Evolutionary conservation across 2,888 invertebrate species (phyloP), one percentile per base, ranked within the genome.

Genomic region (Suillia variegata): DNA sequence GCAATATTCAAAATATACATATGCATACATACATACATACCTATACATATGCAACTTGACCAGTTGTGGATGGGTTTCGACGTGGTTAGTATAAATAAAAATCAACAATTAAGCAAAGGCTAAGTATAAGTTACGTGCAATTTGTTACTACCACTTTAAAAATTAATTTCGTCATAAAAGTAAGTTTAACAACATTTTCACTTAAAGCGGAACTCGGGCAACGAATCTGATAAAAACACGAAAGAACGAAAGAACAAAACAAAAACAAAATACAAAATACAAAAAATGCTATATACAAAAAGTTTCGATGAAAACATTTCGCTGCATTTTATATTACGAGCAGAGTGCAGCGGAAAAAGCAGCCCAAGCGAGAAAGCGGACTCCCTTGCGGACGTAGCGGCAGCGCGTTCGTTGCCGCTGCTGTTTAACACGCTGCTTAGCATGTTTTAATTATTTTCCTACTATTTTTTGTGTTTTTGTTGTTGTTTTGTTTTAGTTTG

Each of bases 381-480:
- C 42, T 38, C 42, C 15, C 42, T n/a, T 38, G 13, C 38, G 26
- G 26, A 26, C 26, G n/a, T n/a, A n/a, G n/a, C 38, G 4, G n/a
- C 38, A 8, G 38, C 38, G 13, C 38, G 38, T 8, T n/a, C 12
- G 12, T n/a, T 24, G 59, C 57, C 56, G 56, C 56, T 58, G 64
- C 63, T 59, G 62, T 58, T 57, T 47, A 61, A 63, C 63, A 68
- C 60, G 64, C 65, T 65, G 64, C 65, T 68, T 61, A 66, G 65
- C 68, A 68, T 67, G 68, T 68, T 68, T 68, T 68, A 68, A 68
- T 68, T 68, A 67, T 65, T 65, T 45, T 45, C 38, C 54, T 45
- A 55, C 60, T 61, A 58, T 61, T 62, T 61, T 54, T 50, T 48
- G 18, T 48, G 33, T 49, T 62, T 18, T 53, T 50, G 20, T 58